phyloP scores from a whole-genome alignment of 2,113 vertebrate species.

The Centrocercus urophasianus region DNA sequence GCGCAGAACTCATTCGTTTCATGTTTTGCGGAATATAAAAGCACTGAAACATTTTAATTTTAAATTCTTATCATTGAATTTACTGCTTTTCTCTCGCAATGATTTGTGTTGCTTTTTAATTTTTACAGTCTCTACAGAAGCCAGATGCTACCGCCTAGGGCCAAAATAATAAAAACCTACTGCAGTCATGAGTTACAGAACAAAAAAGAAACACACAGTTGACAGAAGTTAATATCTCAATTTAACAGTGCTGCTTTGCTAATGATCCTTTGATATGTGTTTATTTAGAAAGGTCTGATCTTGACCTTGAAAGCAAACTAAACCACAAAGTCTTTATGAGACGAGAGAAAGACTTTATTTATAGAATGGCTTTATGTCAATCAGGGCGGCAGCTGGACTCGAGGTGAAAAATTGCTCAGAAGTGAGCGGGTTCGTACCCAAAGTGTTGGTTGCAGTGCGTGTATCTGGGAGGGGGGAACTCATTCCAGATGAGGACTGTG shows the following conservation, averaged over 20 bases:
- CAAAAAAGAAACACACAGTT: conserved; percentile 77
- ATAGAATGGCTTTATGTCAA: conserved; percentile 91
- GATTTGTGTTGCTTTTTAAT: conserved; percentile 89
- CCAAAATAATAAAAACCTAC: conserved; percentile 83
- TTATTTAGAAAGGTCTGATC: conserved; percentile 87
- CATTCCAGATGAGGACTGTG: fast-evolving
- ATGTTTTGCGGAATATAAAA: conserved; percentile 77
- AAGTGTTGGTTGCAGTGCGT: fast-evolving
- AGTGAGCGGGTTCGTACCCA: neutral
- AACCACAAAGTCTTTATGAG: conserved; percentile 87
- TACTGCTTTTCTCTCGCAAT: conserved; percentile 83
- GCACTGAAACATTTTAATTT: conserved; percentile 84
- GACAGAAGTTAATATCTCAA: conserved; percentile 88
- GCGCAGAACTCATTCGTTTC: conserved; percentile 73
- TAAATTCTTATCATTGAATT: conserved; percentile 86
- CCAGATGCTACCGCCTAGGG: conserved; percentile 85
- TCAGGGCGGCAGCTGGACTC: conserved; percentile 82
- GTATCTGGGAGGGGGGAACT: neutral
- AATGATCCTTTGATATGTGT: conserved; percentile 88
- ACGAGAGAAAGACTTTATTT: conserved; percentile 90
- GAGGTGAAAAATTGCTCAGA: conserved; percentile 7
- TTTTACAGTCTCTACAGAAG: conserved; percentile 87
- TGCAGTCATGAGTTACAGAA: conserved; percentile 79
- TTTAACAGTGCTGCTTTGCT: conserved; percentile 87
- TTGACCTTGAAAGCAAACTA: conserved; percentile 93